Percentiles rank a stretch among this genome's conserved stretches.
Evolutionary conservation across 2,888 invertebrate species (phyloP).

Genomic region (Tipula confusa): DNA sequence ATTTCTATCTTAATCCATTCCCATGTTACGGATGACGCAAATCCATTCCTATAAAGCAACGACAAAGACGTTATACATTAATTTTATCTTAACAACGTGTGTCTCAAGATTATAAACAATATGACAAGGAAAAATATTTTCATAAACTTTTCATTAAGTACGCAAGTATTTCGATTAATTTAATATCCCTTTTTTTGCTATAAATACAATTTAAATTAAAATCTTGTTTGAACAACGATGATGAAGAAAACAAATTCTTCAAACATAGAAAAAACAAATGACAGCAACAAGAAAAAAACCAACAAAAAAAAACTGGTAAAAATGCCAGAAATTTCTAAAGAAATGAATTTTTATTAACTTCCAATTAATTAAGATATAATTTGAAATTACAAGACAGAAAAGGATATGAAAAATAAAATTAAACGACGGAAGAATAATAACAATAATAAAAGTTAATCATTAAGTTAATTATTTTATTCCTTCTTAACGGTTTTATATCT

Average conservation of each 20-base stretch:
- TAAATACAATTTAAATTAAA: neutral
- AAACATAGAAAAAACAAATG: neutral
- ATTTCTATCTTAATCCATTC: too few relatives aligned
- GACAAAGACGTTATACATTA: too few relatives aligned
- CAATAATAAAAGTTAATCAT: neutral
- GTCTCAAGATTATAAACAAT: too few relatives aligned
- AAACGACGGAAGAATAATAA: neutral
- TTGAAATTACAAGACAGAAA: neutral
- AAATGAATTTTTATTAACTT: neutral
- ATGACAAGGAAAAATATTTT: neutral
- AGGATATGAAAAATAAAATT: neutral
- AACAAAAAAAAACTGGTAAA: neutral
- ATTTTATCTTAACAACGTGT: too few relatives aligned
- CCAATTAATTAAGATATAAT: conserved; percentile 12
- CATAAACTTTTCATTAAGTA: conserved; percentile 7
- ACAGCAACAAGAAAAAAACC: neutral
- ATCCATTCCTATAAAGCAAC: too few relatives aligned
- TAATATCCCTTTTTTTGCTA: neutral
- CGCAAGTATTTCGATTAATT: neutral
- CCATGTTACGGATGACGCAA: too few relatives aligned
- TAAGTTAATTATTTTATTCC: conserved; percentile 8
- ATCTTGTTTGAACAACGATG: neutral
- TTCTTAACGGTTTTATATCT: neutral
- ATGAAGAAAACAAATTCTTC: neutral
- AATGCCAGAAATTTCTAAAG: neutral